Evolutionary conservation across 2,888 invertebrate species (phyloP).

Genomic region (Drosophila testacea): DNA sequence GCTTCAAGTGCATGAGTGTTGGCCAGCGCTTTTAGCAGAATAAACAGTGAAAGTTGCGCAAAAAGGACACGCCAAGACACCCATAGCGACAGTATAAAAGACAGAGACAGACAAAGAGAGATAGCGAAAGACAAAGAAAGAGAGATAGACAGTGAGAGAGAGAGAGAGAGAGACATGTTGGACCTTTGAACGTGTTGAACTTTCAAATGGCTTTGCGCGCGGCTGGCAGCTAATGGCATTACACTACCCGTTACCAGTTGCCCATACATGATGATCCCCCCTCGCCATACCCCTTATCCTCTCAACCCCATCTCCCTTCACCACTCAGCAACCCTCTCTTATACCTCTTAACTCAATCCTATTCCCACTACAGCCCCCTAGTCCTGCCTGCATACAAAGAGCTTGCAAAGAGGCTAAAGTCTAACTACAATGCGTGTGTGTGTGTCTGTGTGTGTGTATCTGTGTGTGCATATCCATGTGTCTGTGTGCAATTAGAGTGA

Average conservation of each 20-base stretch:
- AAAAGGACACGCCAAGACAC: constrained; percentile 74
- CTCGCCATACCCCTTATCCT: not conserved
- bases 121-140: not conserved
- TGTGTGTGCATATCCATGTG: not conserved
- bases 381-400: constrained; percentile 56
- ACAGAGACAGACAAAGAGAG: constrained; percentile 2
- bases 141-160: constrained; percentile 18
- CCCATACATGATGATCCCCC: constrained; percentile 1
- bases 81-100: constrained; percentile 37
- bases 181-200: constrained; percentile 80
- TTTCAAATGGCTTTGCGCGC: constrained; percentile 80
- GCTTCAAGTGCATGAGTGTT: constrained; percentile 77
- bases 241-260: constrained; percentile 58
- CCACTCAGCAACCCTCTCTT: not conserved
- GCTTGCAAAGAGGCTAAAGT: constrained; percentile 58
- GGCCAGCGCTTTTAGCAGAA: constrained; percentile 81
- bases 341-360: constrained; percentile 1
- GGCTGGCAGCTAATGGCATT: constrained; percentile 80
- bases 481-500: constrained; percentile 73
- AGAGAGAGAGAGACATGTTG: constrained; percentile 60
- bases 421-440: constrained; percentile 57
- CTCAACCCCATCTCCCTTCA: not conserved
- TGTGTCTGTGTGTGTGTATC: constrained; percentile 49
- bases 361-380: constrained; percentile 27
- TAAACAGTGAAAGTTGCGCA: constrained; percentile 80